These are phyloP conservation scores for Wiebesia pumilae DNA, from an alignment of 1,140 invertebrate species.

Conservation along the genomic window DNA sequence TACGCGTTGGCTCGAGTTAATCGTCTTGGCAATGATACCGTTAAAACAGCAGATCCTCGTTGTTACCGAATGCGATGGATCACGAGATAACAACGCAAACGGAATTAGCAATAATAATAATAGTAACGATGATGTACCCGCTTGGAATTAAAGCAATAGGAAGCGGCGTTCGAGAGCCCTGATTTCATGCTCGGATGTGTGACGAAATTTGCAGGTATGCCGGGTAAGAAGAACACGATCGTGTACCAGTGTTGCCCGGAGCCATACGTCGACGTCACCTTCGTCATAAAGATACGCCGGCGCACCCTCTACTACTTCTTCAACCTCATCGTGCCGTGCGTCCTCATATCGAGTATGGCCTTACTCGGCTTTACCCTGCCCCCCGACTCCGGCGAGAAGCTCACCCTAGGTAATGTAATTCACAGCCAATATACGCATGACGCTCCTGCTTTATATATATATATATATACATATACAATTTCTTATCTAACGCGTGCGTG, in stretches of 20 bases:
- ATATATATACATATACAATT: slow-evolving; percentile 10
- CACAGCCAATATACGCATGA: neutral
- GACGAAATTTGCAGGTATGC: slow-evolving; percentile 81
- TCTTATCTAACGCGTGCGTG: too few species aligned
- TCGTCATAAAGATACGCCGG: slow-evolving; percentile 96
- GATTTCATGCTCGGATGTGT: slow-evolving; percentile 11
- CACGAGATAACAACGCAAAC: neutral
- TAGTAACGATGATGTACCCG: neutral
- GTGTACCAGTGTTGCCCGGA: slow-evolving; percentile 90
- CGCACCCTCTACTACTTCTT: slow-evolving; percentile 99
- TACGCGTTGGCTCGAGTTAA: neutral
- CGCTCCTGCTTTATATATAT: slow-evolving; percentile 12
- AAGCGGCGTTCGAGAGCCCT: neutral
- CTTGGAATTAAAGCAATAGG: neutral
- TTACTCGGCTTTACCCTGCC: slow-evolving; percentile 97
- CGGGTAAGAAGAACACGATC: slow-evolving; percentile 88
- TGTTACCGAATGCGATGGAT: too few species aligned
- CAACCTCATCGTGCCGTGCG: slow-evolving; percentile 99
- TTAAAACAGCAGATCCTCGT: neutral
- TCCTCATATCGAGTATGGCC: slow-evolving; percentile 98
- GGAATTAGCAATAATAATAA: neutral
- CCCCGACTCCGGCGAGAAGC: slow-evolving; percentile 98
- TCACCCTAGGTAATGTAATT: slow-evolving; percentile 90
- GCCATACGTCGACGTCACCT: slow-evolving; percentile 97
- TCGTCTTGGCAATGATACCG: neutral